Evolutionary conservation across 2,113 vertebrate genomes (phyloP), one percentile per base, ranked within the genome.

Genomic region (Calyptommatus sinebrachiatus): DNA sequence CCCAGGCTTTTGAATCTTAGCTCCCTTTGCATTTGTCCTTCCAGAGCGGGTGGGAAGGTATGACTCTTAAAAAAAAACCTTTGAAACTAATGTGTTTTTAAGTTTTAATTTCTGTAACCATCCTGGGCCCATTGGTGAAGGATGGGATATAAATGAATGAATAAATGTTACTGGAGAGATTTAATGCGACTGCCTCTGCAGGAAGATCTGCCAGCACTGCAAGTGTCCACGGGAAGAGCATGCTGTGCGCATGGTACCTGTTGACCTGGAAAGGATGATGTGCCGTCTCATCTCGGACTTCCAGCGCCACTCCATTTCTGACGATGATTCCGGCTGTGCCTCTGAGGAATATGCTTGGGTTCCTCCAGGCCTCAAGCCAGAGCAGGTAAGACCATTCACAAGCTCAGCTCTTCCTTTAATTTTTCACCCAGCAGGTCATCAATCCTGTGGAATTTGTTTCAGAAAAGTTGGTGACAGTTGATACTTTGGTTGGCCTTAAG

Each of bases 281-380:
- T 95, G 94, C 53, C 96, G 96, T 80, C 94, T 98, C 81, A 96
- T 96, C 12, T 97, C 96, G 0, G 97, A 97, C 92, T 96, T 97
- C 87, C 96, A 97, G 88, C 95, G 95, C 72, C 95, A 97, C 91
- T 98, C 97, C 87, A 96, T 96, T 90, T 96, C 96, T 0, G 97
- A 98, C 16, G 96, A 97, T 20, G 96, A 97, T 92, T 97, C 97
- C 0, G 97, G 97, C 90, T 97, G 97, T 10, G 96, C 97, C 83
- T 96, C 96, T 0, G 97, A 98, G 88, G 97, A 98, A 83, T 98
- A 98, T 29, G 92, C 97, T 31, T 98, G 97, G 97, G 96, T 97
- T 71, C 97, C 97, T 12, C 96, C 97, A 1, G 97, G 97, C 41
- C 96, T 98, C 84, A 97, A 97, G 87, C 97, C 97, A 0, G 97